Base-by-base conservation (phyloP, 2,797 vertebrate species). In the Uromys caudimaculatus region DNA sequence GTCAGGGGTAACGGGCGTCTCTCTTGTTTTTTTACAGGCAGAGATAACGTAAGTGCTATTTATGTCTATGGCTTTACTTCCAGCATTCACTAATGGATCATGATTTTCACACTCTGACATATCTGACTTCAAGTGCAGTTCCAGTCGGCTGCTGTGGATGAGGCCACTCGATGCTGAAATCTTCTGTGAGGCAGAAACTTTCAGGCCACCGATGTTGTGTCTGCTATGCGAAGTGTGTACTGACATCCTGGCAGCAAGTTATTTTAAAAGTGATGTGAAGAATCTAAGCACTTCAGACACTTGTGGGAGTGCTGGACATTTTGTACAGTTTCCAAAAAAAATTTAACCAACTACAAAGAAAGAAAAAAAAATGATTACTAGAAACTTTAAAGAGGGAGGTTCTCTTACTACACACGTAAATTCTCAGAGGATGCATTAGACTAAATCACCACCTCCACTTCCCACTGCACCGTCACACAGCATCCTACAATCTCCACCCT, bases 21-120 rank as follows among this genome's bases (percentile, higher is more conserved):
- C 98, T 19, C 83, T 88, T 76, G 92, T 92, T 91, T 98, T 98
- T 88, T 95, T 98, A 90, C 98, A 98, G 47, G 99, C 97, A 21
- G 99, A 99, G 96, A 99, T 89, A 13, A 99, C 98, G 0, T 99
- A 99, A 0, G 99, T 99, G 94, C 97, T 98, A 93, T 99, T 99
- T 1, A 98, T 56, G 41, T 98, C 98, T 90, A 97, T 98, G 93
- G 97, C 95, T 96, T 97, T 98, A 91, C 97, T 97, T 4, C 97
- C 93, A 0, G 97, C 96, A 41, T 88, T 93, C 27, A 93, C 79
- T 32, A 97, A 84, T 78, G 98, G 21, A 94, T 97, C 75, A 10
- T 89, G 82, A 47, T 96, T 92, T 93, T 97, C 67, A 97, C 98
- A 81, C 78, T 69, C 97, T 78, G 77, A 96, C 85, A 84, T n/a